Evolutionary conservation across 2,888 invertebrate species (phyloP), one percentile per base, ranked within the genome.

Genomic region (Tachina fera): DNA sequence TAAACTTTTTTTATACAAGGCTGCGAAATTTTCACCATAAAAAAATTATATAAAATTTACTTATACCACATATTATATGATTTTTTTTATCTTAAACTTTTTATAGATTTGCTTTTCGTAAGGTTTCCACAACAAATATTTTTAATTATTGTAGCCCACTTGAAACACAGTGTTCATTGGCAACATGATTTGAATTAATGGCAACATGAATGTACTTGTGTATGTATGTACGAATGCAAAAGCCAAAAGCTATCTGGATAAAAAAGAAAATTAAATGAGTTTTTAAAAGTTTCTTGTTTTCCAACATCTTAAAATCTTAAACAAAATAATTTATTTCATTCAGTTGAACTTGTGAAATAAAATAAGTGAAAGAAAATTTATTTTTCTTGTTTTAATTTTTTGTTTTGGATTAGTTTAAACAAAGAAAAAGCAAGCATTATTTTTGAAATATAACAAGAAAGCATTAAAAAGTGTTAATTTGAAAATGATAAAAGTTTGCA

Each of bases 251-350:
- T 19, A 43, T 45, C 65, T 65, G 19, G 43, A 9, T n/a, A 13
- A 56, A 31, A 16, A 65, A 76, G 31, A 65, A 56, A 76, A 31
- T 60, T 31, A 71, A 65, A 65, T 56, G 56, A 67, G 47, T 58
- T 77, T 70, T n/a, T 45, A 16, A 14, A 31, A 56, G 19, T 51
- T 53, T 47, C 13, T 43, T 63, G 31, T 51, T 14, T 41, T 63
- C 10, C 8, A 53, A 68, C 41, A 60, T 16, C 11, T 60, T 41
- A 47, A 16, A 45, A 56, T 47, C 16, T 56, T 47, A 43, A 9
- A 65, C 45, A 67, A 75, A 75, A 63, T 63, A 63, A 56, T 65
- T 56, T 67, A 76, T 65, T 76, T 31, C 9, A 67, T 67, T 43
- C 22, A 76, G 45, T 22, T 76, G 45, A 76, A 67, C 53, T 67